phyloP scores from a whole-genome alignment of 2,113 vertebrate species.

The Promerops cafer region DNA sequence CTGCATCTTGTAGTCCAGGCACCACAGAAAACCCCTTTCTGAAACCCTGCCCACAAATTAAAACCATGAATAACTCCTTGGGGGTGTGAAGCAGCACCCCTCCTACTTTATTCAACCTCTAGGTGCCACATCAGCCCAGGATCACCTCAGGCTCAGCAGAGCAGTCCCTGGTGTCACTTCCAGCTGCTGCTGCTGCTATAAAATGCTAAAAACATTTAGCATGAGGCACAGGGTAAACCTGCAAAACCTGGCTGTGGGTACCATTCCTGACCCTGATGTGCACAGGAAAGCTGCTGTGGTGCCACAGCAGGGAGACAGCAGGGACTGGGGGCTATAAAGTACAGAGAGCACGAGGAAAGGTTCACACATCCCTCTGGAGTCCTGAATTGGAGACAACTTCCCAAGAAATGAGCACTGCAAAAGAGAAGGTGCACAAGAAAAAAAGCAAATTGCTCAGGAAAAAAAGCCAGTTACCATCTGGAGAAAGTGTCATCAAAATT shows the following conservation, averaged over 20 bases:
- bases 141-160: not conserved
- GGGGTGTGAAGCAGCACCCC: not conserved
- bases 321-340: not conserved
- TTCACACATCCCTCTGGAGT: not conserved
- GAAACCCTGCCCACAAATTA: not conserved
- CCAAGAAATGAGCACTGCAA: not conserved
- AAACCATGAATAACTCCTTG: not conserved
- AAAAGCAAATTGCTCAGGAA: not conserved
- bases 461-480: not conserved
- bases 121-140: not conserved
- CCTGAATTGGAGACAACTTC: not conserved
- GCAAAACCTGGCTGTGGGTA: not conserved
- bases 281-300: not conserved
- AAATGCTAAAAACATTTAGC: not conserved
- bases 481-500: not conserved
- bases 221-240: not conserved
- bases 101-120: not conserved
- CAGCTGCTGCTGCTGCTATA: not conserved
- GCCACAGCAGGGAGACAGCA: not conserved
- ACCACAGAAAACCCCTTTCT: not conserved
- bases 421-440: not conserved
- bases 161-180: not conserved
- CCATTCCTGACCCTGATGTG: not conserved
- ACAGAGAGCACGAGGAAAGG: rapidly evolving
- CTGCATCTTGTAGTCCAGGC: not conserved